Evolutionary conservation across 2,113 vertebrate genomes (phyloP).

Genomic region (Leiothrix lutea): DNA sequence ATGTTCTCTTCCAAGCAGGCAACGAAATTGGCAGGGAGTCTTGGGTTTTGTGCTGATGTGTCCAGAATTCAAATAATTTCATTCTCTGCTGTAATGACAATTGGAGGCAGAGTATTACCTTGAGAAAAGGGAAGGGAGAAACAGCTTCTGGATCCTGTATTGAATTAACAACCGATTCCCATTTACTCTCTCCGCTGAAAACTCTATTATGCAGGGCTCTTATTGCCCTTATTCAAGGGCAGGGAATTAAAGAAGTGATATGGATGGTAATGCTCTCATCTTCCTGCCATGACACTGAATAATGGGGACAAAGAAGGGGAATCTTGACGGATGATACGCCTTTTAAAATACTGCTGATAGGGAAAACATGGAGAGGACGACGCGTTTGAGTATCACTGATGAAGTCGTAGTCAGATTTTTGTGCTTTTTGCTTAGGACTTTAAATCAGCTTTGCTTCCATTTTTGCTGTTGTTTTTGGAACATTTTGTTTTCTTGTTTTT

Average conservation of each 20-base stretch:
- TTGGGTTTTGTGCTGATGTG: constrained; percentile 72
- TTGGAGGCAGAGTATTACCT: constrained; percentile 67
- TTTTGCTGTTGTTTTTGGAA: not conserved
- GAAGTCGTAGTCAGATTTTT: not conserved
- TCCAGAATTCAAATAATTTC: constrained; percentile 78
- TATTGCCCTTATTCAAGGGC: constrained; percentile 70
- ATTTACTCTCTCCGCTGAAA: not conserved
- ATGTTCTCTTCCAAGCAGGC: constrained; percentile 67
- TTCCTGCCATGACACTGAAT: constrained; percentile 59
- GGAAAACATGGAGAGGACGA: not conserved
- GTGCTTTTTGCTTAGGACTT: not conserved
- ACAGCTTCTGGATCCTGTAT: constrained; percentile 48
- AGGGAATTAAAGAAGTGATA: constrained; percentile 71
- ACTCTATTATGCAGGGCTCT: constrained; percentile 27
- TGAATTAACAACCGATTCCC: constrained; percentile 29
- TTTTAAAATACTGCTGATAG: constrained; percentile 65
- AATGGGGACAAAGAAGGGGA: constrained; percentile 65
- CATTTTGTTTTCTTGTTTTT: not conserved
- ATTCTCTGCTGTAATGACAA: constrained; percentile 65
- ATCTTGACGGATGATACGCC: constrained; percentile 56
- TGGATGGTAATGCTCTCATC: constrained; percentile 53
- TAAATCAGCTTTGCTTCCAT: not conserved
- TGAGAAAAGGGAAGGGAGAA: constrained; percentile 52
- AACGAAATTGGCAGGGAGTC: constrained; percentile 72
- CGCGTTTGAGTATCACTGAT: not conserved